phyloP scores from a whole-genome alignment of 2,113 vertebrate genomes.

The Chionomys nivalis region DNA sequence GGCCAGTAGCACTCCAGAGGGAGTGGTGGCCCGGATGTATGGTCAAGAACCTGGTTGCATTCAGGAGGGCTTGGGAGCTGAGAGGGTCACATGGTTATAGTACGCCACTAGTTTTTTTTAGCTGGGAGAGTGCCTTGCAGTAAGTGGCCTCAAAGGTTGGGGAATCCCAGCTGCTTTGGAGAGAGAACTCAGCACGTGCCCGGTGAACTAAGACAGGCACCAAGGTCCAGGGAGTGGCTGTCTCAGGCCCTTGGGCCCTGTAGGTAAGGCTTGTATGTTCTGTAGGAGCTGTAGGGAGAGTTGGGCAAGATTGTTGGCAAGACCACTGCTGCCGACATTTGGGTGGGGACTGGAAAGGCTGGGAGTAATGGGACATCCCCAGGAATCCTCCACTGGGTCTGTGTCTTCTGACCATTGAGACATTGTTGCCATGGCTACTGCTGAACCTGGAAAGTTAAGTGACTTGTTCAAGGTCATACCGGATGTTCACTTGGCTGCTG shows the following conservation, averaged over 20 bases:
- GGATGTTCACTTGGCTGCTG: not conserved
- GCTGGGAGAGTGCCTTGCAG: not conserved
- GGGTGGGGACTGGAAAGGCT: not conserved
- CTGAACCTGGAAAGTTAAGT: slow-evolving; percentile 44
- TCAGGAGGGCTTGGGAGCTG: not conserved
- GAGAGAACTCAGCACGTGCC: not conserved
- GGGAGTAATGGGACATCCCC: not conserved
- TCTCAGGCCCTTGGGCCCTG: not conserved
- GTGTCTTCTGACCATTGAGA: not conserved
- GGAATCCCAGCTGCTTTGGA: not conserved
- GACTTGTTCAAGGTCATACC: slow-evolving; percentile 67
- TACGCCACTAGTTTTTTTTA: not conserved
- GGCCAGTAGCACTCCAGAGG: not conserved
- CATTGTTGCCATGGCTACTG: not conserved
- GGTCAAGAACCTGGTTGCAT: not conserved
- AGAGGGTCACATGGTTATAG: not conserved
- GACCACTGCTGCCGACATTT: not conserved
- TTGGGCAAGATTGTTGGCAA: not conserved
- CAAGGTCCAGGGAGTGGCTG: not conserved
- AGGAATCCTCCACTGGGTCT: not conserved
- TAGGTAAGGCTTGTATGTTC: not conserved
- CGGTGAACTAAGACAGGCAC: not conserved
- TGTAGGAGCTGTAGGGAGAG: not conserved
- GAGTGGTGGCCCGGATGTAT: not conserved
- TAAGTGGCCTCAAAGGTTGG: not conserved